Evolutionary conservation across 2,797 vertebrate species (phyloP).

Genomic region (Apodemus agrarius): DNA sequence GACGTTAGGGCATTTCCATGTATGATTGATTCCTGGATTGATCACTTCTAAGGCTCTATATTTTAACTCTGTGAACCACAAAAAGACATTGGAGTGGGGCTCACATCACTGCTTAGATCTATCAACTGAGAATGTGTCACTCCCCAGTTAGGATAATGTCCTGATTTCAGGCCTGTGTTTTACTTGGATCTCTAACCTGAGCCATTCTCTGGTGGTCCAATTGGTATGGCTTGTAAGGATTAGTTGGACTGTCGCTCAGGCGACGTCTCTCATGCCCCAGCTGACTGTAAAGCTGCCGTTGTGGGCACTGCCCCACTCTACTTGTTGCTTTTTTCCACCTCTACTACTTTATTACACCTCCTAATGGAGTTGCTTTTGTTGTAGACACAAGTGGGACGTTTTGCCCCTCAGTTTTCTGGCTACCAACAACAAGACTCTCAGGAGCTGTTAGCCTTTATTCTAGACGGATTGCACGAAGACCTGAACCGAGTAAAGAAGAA

Average conservation of each 20-base stretch:
- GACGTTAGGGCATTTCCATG: neutral
- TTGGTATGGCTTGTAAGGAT: neutral
- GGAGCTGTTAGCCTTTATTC: constrained; percentile 96
- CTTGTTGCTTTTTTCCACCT: neutral
- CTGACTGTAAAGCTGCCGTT: neutral
- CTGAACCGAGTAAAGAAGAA: constrained; percentile 98
- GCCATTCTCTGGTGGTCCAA: neutral
- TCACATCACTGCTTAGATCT: neutral
- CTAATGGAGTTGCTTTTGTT: constrained; percentile 65
- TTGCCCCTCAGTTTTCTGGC: constrained; percentile 98
- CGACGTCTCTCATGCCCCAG: neutral
- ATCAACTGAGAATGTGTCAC: neutral
- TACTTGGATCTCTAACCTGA: neutral
- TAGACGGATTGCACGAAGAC: constrained; percentile 97
- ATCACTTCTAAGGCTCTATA: neutral
- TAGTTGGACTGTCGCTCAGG: neutral
- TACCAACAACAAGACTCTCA: constrained; percentile 99
- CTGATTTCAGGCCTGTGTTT: neutral
- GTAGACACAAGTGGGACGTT: constrained; percentile 97
- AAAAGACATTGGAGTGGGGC: neutral
- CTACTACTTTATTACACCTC: neutral
- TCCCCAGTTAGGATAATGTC: neutral
- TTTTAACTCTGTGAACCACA: neutral
- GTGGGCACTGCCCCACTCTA: neutral
- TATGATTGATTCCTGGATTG: neutral